Base-by-base conservation (phyloP, 2,797 vertebrate genomes). In the Catharus ustulatus region DNA sequence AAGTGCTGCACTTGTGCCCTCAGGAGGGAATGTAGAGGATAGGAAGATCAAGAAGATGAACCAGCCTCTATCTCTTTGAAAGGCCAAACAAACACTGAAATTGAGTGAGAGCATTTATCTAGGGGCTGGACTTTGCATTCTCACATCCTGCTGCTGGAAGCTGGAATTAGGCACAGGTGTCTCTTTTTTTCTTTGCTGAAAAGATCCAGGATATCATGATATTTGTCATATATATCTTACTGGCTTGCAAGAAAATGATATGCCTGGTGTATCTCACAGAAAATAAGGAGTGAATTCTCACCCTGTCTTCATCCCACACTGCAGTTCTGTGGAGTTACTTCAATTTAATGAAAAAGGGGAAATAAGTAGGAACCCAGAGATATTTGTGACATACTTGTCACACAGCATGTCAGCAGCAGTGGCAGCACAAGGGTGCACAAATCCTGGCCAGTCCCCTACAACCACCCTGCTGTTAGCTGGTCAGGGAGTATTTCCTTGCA, bases 1-100 rank as follows among this genome's bases (percentile, higher is more conserved):
- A 92, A 95, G 66, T 57, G 66, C 46, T 73, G 32, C 54, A 80
- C 81, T 96, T 90, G n/a, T 95, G 84, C 73, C 76, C 90, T 92
- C 54, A 51, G 82, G 92, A 89, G 42, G 19, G 26, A 93, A 61
- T 0, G 1, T 6, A 75, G 72, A 83, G 32, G 46, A 67, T 52
- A 26, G 32, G 69, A 92, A 87, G 79, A 92, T 89, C 89, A 95
- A 93, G 78, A 84, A 87, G 79, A 80, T 72, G 66, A 90, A 57
- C 84, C 79, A 84, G 54, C 8, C 45, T 76, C 2, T 73, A 83
- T 40, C 58, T 86, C 43, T 78, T 77, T 89, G 84, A 89, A 91
- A 94, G 66, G 27, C 68, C 87, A 87, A 81, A 48, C 11, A 59
- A 68, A 36, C 32, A 36, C 72, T 71, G 84, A 89, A 72, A 75